Conservation (phyloP, 2,113 vertebrate genomes). For the Phainopepla nitens region DNA sequence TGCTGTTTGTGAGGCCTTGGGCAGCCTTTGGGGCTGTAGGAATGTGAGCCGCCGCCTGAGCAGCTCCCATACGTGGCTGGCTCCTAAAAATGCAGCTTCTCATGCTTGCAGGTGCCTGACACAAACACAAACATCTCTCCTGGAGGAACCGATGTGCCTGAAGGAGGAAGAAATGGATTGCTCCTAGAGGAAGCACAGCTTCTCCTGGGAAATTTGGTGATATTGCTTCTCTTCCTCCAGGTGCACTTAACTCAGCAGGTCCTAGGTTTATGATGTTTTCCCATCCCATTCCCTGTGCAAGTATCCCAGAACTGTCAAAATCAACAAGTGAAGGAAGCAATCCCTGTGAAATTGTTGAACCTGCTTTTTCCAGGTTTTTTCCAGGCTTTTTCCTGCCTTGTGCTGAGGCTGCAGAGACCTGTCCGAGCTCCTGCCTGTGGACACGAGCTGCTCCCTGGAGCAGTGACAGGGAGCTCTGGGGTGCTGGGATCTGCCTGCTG, state of each 20-base stretch:
- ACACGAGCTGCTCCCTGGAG: rapidly evolving
- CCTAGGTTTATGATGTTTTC: background rate
- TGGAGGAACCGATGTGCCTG: background rate
- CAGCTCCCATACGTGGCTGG: rapidly evolving
- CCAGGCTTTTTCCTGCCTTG: background rate
- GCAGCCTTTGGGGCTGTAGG: background rate
- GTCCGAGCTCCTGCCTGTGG: rapidly evolving
- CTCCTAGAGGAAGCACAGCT: background rate
- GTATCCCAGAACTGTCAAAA: background rate
- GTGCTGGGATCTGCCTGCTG: rapidly evolving
- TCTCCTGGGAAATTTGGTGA: slow-evolving; percentile 1
- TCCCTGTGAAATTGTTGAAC: background rate
- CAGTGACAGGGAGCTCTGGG: rapidly evolving
- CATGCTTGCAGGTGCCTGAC: background rate
- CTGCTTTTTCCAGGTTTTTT: background rate
- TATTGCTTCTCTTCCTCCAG: background rate
- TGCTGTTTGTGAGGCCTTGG: background rate
- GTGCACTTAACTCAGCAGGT: background rate
- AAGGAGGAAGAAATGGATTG: background rate
- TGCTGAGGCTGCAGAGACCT: background rate
- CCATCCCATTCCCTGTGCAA: background rate
- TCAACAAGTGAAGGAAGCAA: background rate
- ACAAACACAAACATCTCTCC: background rate
- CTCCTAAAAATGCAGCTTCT: background rate
- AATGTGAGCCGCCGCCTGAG: background rate